These are phyloP conservation scores for Gallinago solitaria DNA, from an alignment of 2,797 vertebrate species.

Conservation along the genomic window DNA sequence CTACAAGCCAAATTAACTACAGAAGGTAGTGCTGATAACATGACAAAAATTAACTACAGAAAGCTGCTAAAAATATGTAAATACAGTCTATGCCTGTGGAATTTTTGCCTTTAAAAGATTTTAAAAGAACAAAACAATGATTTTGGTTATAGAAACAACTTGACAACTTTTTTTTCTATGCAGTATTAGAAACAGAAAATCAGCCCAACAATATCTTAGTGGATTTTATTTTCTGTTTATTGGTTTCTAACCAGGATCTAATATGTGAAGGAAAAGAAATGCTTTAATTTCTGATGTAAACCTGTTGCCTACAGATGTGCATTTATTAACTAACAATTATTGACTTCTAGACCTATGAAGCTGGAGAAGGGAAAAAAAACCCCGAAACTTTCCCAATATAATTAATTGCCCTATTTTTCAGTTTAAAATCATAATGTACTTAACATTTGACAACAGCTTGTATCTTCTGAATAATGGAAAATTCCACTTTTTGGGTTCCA, in stretches of 20 bases:
- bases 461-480: neutral
- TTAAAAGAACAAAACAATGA: conserved; percentile 21
- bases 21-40: conserved; percentile 72
- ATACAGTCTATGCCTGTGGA: conserved; percentile 46
- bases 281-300: conserved; percentile 28
- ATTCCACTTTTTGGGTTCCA: neutral
- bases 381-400: neutral
- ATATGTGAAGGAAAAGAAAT: conserved; percentile 8
- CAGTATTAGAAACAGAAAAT: conserved; percentile 61
- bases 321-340: neutral
- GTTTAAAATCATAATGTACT: neutral
- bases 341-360: neutral
- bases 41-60: conserved; percentile 68
- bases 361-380: neutral
- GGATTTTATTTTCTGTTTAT: conserved; percentile 35
- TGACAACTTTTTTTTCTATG: conserved; percentile 4
- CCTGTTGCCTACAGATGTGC: neutral
- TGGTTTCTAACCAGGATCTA: conserved; percentile 42
- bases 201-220: neutral
- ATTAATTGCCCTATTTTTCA: neutral
- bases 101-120: conserved; percentile 14
- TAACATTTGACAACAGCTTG: neutral
- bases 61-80: conserved; percentile 67
- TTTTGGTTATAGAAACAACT: conserved; percentile 31
- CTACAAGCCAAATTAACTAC: conserved; percentile 61